Conservation (phyloP, 2,113 vertebrate genomes). For the Lipotes vexillifer region DNA sequence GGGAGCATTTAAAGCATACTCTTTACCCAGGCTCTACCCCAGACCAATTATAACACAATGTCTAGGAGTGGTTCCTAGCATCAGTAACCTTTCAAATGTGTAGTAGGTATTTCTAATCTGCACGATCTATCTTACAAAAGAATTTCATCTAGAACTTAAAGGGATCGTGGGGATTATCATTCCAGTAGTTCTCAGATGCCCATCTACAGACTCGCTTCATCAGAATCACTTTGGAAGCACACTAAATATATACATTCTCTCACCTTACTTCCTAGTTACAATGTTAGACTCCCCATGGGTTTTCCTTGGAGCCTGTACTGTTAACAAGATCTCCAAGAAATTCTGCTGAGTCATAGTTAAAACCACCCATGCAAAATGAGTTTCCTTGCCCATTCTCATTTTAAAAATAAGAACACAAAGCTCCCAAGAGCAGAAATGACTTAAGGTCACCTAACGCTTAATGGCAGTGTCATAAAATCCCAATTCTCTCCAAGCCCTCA, state of each 20-base stretch:
- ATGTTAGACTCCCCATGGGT: neutral
- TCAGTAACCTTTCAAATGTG: neutral
- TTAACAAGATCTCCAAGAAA: neutral
- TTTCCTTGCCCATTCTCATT: neutral
- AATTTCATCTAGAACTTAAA: neutral
- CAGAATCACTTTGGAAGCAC: neutral
- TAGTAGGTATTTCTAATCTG: neutral
- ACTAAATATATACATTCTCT: neutral
- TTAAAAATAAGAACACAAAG: neutral
- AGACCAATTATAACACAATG: neutral
- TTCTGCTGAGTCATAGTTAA: neutral
- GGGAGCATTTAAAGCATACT: fast-evolving
- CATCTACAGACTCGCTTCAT: neutral
- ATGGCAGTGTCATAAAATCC: neutral
- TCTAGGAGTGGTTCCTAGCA: neutral
- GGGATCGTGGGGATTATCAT: fast-evolving
- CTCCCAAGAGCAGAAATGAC: neutral
- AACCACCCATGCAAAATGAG: neutral
- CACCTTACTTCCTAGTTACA: neutral
- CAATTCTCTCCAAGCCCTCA: neutral
- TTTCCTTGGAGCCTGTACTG: neutral
- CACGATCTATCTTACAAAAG: neutral
- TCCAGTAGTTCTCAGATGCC: neutral
- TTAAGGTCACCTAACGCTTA: neutral
- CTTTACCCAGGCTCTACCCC: neutral